A percentile compares a stretch with the other conserved stretches of the same genome.
Conservation (phyloP, 2,797 vertebrate genomes). For the Pseudocheirus occidentalis region DNA sequence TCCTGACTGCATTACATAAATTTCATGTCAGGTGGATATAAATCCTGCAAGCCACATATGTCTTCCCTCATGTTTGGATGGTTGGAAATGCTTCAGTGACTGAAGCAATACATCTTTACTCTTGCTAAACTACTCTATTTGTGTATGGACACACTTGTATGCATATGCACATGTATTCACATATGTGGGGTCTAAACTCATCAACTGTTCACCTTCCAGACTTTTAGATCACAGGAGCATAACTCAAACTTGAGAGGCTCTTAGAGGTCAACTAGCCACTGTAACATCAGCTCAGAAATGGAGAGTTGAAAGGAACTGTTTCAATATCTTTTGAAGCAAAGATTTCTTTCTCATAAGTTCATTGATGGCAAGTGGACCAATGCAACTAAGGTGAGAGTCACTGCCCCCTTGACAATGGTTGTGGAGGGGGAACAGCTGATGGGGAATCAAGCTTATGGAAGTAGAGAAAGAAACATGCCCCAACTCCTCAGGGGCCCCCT, state of each 20-base stretch:
- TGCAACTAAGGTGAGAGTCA: background rate
- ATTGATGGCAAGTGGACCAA: background rate
- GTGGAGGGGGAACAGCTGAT: background rate
- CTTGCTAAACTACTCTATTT: conserved; percentile 63
- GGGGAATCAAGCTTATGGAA: background rate
- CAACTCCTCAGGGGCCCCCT: background rate
- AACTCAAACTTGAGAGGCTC: background rate
- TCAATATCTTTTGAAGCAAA: background rate
- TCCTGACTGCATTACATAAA: conserved; percentile 67
- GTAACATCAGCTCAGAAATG: background rate
- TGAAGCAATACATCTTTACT: conserved; percentile 55
- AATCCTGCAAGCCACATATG: conserved; percentile 66
- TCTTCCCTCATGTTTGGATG: conserved; percentile 28
- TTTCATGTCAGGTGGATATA: conserved; percentile 24
- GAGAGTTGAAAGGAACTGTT: background rate
- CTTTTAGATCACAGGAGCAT: background rate
- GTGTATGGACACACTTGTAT: conserved; percentile 53
- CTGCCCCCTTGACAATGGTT: background rate
- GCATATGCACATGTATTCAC: background rate
- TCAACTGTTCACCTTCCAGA: background rate
- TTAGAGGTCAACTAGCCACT: background rate
- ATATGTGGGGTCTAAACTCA: background rate
- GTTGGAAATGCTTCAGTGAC: conserved; percentile 30
- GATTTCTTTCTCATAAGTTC: background rate
- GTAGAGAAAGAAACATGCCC: background rate